Evolutionary conservation across 23 tunicate genomes (phyloP).

Genomic region (Phallusia fumigata): DNA sequence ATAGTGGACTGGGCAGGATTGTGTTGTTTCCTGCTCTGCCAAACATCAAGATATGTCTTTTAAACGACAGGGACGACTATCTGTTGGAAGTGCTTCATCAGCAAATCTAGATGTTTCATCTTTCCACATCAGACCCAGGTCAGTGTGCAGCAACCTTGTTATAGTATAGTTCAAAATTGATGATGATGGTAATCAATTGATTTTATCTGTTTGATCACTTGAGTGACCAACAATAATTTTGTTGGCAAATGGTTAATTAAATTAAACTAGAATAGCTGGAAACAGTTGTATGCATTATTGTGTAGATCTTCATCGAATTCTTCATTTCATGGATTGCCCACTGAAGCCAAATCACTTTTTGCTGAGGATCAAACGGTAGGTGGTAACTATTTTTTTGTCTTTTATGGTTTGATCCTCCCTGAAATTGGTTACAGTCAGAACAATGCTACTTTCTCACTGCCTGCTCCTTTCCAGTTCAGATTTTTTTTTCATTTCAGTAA

Average conservation of each 20-base stretch:
- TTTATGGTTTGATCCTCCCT: no score
- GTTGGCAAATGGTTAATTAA: no score
- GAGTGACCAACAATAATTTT: no score
- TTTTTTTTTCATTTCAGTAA: no score
- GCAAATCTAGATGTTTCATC: conserved; percentile 18
- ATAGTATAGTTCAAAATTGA: no score
- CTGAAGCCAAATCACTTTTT: background rate
- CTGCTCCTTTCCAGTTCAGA: no score
- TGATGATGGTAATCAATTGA: no score
- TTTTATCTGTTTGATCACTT: no score
- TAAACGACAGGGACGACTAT: conserved; percentile 25
- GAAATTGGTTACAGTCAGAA: no score
- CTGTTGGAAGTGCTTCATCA: conserved; percentile 22
- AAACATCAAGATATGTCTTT: background rate
- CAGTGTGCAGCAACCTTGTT: background rate
- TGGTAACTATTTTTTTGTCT: background rate
- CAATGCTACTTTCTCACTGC: no score
- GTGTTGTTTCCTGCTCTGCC: background rate
- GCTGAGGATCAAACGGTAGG: background rate
- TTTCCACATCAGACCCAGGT: conserved; percentile 21
- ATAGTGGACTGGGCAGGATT: background rate
- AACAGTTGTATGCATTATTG: no score
- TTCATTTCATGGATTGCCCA: background rate
- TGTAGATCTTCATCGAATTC: background rate
- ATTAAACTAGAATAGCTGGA: no score